Conservation (phyloP, 2,888 invertebrate genomes). For the Melanchra persicariae region DNA sequence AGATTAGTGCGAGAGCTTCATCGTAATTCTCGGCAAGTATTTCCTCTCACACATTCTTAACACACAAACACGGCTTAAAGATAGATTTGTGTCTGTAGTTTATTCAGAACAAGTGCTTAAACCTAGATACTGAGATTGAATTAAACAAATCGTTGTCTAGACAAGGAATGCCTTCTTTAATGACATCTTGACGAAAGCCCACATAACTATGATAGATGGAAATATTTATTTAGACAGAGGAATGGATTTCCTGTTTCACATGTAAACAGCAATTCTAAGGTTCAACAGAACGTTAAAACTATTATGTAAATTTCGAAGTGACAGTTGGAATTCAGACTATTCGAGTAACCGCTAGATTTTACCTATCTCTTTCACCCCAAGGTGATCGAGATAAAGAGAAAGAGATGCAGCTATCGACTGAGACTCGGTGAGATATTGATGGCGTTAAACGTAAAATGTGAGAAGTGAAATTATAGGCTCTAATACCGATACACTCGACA, state of each 20-base stretch:
- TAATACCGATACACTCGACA: constrained; percentile 39
- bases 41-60: constrained; percentile 6
- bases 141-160: constrained; percentile 18
- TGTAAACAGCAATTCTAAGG: constrained; percentile 50
- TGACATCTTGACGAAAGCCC: constrained; percentile 5
- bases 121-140: constrained; percentile 34
- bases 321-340: constrained; percentile 63
- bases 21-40: constrained; percentile 26
- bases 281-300: constrained; percentile 61
- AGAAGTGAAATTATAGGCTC: constrained; percentile 50
- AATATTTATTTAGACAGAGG: constrained; percentile 5
- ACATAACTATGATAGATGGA: too few species aligned
- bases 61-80: constrained; percentile 22
- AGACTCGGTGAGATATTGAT: constrained; percentile 50
- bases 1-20: constrained; percentile 18
- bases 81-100: constrained; percentile 28
- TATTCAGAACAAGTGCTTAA: constrained; percentile 45
- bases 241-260: constrained; percentile 45
- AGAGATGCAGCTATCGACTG: constrained; percentile 37
- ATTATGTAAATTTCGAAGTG: constrained; percentile 64
- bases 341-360: constrained; percentile 37
- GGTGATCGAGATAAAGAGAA: constrained; percentile 16
- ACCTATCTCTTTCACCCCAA: constrained; percentile 47
- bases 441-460: constrained; percentile 45
- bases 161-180: constrained; percentile 27